Base-by-base conservation (phyloP, 2,888 invertebrate species). In the Hydriomena furcata region DNA sequence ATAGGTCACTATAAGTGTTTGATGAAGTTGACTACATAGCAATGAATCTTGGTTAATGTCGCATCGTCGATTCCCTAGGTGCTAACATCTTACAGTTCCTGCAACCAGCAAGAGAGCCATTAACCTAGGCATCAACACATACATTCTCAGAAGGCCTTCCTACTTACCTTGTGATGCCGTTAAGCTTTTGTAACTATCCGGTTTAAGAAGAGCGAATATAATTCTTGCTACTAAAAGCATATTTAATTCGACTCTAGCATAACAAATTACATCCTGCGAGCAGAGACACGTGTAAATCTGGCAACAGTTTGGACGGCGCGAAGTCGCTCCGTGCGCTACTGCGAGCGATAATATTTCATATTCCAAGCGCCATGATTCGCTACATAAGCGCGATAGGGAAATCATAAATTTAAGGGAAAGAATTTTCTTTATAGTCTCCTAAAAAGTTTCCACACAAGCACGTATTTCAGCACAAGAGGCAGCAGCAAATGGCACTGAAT, bases 321-420 rank as follows among this genome's bases (percentile, higher is more conserved):
- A 62, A 57, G 56, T 48, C 52, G 51, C 44, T 38, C 37, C 73
- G 73, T 71, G 68, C 65, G 67, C 68, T 65, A 68, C 71, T 68
- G 67, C 72, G 72, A 66, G 71, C 77, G 74, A 82, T 78, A 82
- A 82, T 84, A 84, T 82, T 81, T 84, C 80, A 82, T n/a, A n/a
- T n/a, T 79, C 73, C 77, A 68, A 70, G 73, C 76, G 81, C 77
- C 80, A 84, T 84, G 82, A 84, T 86, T 84, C 73, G 79, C 77
- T 82, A 79, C 81, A 84, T 85, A 82, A 82, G 77, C 78, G 73
- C 84, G 83, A 85, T 84, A 85, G 83, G 77, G 78, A 84, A 84
- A 84, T 85, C 85, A 81, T 84, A 84, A 85, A 86, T 85, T 83
- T 76, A 73, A 76, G 68, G 73, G 65, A 79, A 81, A 76, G 80